Conservation (phyloP, 1,140 invertebrate genomes). For the Conus ventricosus region DNA sequence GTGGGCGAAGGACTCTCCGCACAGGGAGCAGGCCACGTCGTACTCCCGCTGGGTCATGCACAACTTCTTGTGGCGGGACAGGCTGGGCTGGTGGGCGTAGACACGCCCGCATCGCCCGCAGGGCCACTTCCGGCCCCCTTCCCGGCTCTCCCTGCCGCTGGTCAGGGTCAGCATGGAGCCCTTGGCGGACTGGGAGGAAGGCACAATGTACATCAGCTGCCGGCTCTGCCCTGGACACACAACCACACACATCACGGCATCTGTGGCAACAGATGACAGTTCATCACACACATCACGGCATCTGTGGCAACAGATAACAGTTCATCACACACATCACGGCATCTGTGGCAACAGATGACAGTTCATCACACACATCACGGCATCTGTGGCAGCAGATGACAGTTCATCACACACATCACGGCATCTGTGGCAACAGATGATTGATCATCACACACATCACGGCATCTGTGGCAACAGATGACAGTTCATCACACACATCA, state of each 20-base stretch:
- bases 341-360: too few species aligned
- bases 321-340: too few species aligned
- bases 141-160: not conserved
- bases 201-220: not conserved
- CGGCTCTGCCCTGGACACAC: not conserved
- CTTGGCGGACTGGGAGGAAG: not conserved
- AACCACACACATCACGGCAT: not conserved
- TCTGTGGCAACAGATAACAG: too few species aligned
- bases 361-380: too few species aligned
- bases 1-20: not conserved
- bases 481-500: too few species aligned
- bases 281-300: too few species aligned
- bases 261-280: not conserved
- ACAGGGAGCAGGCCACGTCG: not conserved
- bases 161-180: not conserved
- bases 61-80: conserved; percentile 2
- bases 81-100: conserved; percentile 18
- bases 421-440: too few species aligned
- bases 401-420: too few species aligned
- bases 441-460: too few species aligned
- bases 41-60: not conserved
- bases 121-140: not conserved
- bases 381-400: too few species aligned
- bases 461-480: too few species aligned
- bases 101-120: not conserved